phyloP scores from a whole-genome alignment of 2,888 invertebrate species.

The Zhengitettix transpicula region DNA sequence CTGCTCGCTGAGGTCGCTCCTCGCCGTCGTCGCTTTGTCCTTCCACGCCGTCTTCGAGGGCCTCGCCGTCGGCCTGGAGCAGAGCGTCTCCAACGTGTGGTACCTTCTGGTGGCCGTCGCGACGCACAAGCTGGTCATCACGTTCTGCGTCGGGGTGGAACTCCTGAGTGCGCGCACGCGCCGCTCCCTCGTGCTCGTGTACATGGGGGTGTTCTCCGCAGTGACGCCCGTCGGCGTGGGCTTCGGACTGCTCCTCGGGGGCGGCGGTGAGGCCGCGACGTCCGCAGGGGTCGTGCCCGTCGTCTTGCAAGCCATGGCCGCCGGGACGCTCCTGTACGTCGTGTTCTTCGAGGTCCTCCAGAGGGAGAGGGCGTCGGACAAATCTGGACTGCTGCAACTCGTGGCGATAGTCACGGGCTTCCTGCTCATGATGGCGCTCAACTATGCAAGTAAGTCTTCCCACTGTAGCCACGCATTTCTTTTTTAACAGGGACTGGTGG shows the following conservation, averaged over 20 bases:
- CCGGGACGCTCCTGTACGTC: constrained; percentile 62
- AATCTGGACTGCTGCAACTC: constrained; percentile 37
- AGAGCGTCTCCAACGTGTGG: constrained; percentile 42
- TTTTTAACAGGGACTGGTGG: too few species aligned
- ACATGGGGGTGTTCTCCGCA: constrained; percentile 41
- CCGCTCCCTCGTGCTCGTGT: constrained; percentile 31
- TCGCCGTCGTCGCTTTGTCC: constrained; percentile 20
- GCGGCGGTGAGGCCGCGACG: constrained; percentile 24
- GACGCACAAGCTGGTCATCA: constrained; percentile 49
- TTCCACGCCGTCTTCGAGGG: constrained; percentile 22
- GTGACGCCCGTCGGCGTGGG: constrained; percentile 53
- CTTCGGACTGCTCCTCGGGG: constrained; percentile 36
- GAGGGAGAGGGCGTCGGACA: constrained; percentile 41
- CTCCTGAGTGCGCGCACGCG: constrained; percentile 36
- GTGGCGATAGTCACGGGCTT: constrained; percentile 38
- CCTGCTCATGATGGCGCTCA: constrained; percentile 36
- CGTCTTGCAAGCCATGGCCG: constrained; percentile 50
- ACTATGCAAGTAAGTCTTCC: constrained; percentile 15
- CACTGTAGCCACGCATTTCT: too few species aligned
- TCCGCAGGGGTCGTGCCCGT: constrained; percentile 27
- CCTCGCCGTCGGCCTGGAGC: constrained; percentile 20
- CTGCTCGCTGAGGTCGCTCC: neutral
- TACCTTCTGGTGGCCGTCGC: constrained; percentile 45
- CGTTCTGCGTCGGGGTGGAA: constrained; percentile 48
- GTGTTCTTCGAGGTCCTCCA: constrained; percentile 70